Evolutionary conservation across 2,113 vertebrate genomes (phyloP), one percentile per base, ranked within the genome.

Genomic region (Mobula birostris): DNA sequence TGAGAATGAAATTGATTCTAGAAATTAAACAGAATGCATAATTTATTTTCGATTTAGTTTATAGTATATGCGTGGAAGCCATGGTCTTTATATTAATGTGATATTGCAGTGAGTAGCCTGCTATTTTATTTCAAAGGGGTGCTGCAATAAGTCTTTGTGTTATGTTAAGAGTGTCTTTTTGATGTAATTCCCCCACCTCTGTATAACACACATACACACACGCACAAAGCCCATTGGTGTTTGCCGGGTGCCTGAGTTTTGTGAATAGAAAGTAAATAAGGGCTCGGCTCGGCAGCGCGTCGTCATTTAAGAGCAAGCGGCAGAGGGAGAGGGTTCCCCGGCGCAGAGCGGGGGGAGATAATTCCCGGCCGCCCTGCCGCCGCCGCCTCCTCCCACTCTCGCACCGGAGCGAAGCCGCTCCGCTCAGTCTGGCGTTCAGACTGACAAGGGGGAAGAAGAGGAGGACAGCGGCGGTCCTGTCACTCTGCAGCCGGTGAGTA

Each of bases 221-320:
- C 48, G 48, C 48, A 48, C 77, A 83, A 5, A 5, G 9, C 61
- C n/a, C 32, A 90, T 70, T 40, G 66, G 66, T 29, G 21, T 93
- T 24, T 11, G 11, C 58, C 36, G 32, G 19, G 68, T 24, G 21
- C 21, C 80, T 36, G 32, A 8, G 56, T 40, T 74, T 88, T 93
- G 91, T 76, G 68, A 76, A 15, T 93, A 74, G 68, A 70, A 93
- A 93, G 36, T 93, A 93, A 93, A 93, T 19, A 74, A 36, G 40
- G 36, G 36, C 32, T 92, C 88, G 7, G 88, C 24, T 48, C 80
- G 68, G 48, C 48, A 48, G 48, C 78, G 17, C 80, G 80, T 48
- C 87, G 87, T 92, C 90, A 93, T 40, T 74, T 27, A 83, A 63
- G n/a, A 63, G 83, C 79, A 7, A 17, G 87, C 12, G 63, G 61